Conservation (phyloP, 2,888 invertebrate genomes). For the Exephanes ischioxanthus region DNA sequence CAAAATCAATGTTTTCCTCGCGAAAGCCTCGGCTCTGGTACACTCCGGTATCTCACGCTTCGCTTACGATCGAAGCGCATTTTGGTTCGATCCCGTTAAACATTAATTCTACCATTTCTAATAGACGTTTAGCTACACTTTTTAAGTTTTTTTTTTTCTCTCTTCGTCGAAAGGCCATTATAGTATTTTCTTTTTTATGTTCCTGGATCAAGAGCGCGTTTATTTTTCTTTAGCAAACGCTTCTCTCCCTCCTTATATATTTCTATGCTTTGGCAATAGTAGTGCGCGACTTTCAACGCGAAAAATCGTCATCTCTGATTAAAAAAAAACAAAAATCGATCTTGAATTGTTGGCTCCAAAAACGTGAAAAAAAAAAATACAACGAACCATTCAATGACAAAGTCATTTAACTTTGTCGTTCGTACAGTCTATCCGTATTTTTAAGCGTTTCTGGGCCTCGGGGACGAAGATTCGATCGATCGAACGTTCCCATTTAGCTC, state of each 20-base stretch:
- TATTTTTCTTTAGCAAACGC: conserved; percentile 35
- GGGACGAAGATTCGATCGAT: conserved; percentile 28
- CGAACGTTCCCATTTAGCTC: conserved; percentile 1
- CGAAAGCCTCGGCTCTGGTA: neutral
- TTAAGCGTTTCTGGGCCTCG: conserved; percentile 27
- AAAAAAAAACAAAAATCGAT: neutral
- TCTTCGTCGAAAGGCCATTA: conserved; percentile 63
- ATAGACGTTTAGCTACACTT: conserved; percentile 48
- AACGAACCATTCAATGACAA: neutral
- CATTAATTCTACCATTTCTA: conserved; percentile 55
- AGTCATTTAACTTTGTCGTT: neutral
- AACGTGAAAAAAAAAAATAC: conserved; percentile 34
- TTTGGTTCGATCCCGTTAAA: conserved; percentile 59
- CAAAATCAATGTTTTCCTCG: conserved; percentile 22
- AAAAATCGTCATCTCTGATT: conserved; percentile 7
- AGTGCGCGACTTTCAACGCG: conserved; percentile 49
- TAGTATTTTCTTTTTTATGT: conserved; percentile 38
- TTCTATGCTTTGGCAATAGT: conserved; percentile 72
- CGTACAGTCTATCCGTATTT: neutral
- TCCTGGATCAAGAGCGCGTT: conserved; percentile 35
- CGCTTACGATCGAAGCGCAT: conserved; percentile 34
- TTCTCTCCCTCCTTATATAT: conserved; percentile 34
- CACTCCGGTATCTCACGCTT: neutral
- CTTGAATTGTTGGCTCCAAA: neutral
- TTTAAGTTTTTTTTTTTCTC: conserved; percentile 30